These are phyloP conservation scores for Pteropus rufus DNA, from an alignment of 2,797 vertebrate species.

Conservation along the genomic window DNA sequence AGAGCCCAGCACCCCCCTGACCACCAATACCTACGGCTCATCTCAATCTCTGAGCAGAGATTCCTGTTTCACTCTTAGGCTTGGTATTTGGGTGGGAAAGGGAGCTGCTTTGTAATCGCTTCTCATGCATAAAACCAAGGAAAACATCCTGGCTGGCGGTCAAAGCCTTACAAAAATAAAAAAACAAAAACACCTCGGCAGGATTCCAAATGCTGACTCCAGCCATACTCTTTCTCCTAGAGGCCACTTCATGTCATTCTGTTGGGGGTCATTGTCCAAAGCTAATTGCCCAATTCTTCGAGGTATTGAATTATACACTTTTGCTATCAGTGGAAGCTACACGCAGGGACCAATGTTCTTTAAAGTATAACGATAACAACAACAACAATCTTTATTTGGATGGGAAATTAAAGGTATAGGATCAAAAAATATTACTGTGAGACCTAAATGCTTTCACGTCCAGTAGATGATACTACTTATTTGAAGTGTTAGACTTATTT, in stretches of 20 bases:
- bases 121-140: background rate
- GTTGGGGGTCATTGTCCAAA: constrained; percentile 36
- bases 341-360: background rate
- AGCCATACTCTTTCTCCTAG: background rate
- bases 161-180: constrained; percentile 13
- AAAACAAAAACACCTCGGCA: background rate
- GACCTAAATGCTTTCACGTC: constrained; percentile 56
- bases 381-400: background rate
- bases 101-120: background rate
- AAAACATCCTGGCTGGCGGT: background rate
- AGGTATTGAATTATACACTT: background rate
- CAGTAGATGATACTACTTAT: background rate
- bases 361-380: background rate
- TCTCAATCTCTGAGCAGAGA: background rate
- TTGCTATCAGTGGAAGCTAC: background rate
- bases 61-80: background rate
- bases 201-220: background rate
- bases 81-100: background rate
- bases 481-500: background rate
- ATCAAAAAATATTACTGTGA: constrained; percentile 68
- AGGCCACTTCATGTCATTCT: background rate
- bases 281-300: background rate
- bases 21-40: rapidly evolving
- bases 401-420: constrained; percentile 72
- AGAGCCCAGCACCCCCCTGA: background rate